Evolutionary conservation across 2,797 vertebrate genomes (phyloP), one percentile per base, ranked within the genome.

Genomic region (Argyrosomus regius): DNA sequence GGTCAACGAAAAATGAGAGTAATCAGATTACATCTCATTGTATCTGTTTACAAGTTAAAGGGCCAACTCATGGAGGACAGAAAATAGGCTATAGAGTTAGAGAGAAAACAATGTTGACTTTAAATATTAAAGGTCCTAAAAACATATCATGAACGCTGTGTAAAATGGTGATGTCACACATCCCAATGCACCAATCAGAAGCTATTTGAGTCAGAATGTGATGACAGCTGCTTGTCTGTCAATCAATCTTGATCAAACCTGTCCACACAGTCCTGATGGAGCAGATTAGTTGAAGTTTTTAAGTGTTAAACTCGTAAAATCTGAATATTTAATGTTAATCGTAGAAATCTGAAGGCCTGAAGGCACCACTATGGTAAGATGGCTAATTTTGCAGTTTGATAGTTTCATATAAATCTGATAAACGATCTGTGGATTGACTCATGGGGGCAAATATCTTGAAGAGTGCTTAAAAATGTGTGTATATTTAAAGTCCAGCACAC

Each of bases 1-100:
- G 73, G 67, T 28, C 73, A 66, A 56, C 65, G 10, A 35, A 53
- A 31, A 31, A 31, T 4, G 1, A 7, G 35, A 39, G 65, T 77
- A 69, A 54, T 69, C 65, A 39, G 58, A 61, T 68, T 49, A 61
- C 46, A 68, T 77, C 22, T 22, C 22, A 22, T 64, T 45, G 4
- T 67, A 67, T 60, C 74, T 56, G 48, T 54, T 72, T 11, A 58
- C 65, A 60, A 50, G 65, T 56, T 75, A 17, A 50, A 58, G 9
- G 18, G 61, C 39, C 6, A 24, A 71, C 61, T 61, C 39, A 54
- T 69, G 65, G 60, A 73, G 39, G 59, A 64, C 17, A 43, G 31
- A 52, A 41, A 66, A 41, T 3, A 43, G 28, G 28, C 5, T 4
- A 28, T 6, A 35, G 35, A 35, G 35, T 31, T 31, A 31, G 41